Conservation (phyloP, 2,888 invertebrate genomes). For the Eupithecia dodoneata region DNA sequence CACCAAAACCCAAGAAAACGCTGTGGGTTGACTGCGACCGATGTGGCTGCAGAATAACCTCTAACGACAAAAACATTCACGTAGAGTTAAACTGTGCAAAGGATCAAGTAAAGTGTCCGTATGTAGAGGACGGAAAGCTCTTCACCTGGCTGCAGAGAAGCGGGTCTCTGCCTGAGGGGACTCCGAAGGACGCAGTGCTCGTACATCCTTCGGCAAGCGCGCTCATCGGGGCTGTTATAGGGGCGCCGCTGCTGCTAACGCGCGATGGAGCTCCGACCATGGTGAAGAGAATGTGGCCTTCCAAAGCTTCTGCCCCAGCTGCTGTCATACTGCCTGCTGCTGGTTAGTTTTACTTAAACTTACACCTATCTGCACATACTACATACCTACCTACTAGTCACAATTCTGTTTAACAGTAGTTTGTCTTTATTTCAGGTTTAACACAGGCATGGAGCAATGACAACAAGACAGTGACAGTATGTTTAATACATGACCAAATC, state of each 20-base stretch:
- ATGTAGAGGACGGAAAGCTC: conserved; percentile 62
- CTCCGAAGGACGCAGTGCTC: conserved; percentile 71
- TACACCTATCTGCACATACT: background rate
- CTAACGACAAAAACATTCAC: conserved; percentile 85
- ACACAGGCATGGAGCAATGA: conserved; percentile 70
- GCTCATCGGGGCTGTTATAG: conserved; percentile 73
- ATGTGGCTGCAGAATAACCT: conserved; percentile 82
- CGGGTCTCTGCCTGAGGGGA: conserved; percentile 65
- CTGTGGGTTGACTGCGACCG: conserved; percentile 86
- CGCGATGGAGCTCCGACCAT: conserved; percentile 70
- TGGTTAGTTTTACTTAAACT: conserved; percentile 53
- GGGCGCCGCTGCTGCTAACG: conserved; percentile 66
- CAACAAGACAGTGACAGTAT: conserved; percentile 67
- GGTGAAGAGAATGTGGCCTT: conserved; percentile 78
- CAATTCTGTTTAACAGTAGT: background rate
- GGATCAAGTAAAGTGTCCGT: conserved; percentile 77
- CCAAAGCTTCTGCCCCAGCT: conserved; percentile 73
- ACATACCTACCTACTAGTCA: background rate
- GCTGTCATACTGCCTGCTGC: conserved; percentile 75
- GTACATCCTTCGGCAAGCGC: conserved; percentile 73
- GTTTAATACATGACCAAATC: conserved; percentile 62
- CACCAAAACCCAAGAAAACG: conserved; percentile 82
- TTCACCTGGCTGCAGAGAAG: conserved; percentile 73
- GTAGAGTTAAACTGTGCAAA: conserved; percentile 78
- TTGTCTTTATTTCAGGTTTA: conserved; percentile 59